Percentiles rank a stretch among this genome's conserved stretches.
These are phyloP conservation scores for Stichopus chloronotus DNA, from an alignment of 35 echinoderm and acorn worm genomes.

Conservation along the genomic window DNA sequence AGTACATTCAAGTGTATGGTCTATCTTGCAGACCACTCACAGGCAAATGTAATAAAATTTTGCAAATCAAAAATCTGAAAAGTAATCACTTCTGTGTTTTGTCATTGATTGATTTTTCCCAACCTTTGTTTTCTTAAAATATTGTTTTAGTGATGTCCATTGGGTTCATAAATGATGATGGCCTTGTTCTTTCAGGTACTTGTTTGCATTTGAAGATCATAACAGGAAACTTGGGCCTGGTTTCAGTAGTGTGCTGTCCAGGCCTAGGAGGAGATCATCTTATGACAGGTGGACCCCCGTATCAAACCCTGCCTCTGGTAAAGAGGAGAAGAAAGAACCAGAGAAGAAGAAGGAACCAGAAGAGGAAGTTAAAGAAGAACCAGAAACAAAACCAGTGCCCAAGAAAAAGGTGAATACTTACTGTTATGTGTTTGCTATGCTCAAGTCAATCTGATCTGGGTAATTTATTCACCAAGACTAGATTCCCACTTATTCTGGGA, in stretches of 20 bases:
- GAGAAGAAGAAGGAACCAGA: constrained; percentile 57
- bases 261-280: constrained; percentile 73
- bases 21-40: too few species aligned
- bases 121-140: too few species aligned
- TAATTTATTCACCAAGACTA: too few species aligned
- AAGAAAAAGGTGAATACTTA: constrained; percentile 32
- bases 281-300: constrained; percentile 59
- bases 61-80: too few species aligned
- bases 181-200: constrained; percentile 62
- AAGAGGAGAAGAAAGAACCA: constrained; percentile 52
- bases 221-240: constrained; percentile 92
- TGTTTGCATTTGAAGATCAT: constrained; percentile 97
- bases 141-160: too few species aligned
- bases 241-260: constrained; percentile 61
- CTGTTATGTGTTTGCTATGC: neutral
- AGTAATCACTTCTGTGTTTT: too few species aligned
- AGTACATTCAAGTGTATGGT: too few species aligned
- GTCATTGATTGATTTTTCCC: too few species aligned
- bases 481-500: too few species aligned
- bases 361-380: constrained; percentile 58
- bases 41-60: too few species aligned
- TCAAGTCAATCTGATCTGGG: too few species aligned
- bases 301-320: neutral
- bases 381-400: constrained; percentile 38
- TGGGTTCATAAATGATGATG: too few species aligned